These are phyloP conservation scores for Leptura quadrifasciata DNA, from an alignment of 2,888 invertebrate genomes.

Conservation along the genomic window DNA sequence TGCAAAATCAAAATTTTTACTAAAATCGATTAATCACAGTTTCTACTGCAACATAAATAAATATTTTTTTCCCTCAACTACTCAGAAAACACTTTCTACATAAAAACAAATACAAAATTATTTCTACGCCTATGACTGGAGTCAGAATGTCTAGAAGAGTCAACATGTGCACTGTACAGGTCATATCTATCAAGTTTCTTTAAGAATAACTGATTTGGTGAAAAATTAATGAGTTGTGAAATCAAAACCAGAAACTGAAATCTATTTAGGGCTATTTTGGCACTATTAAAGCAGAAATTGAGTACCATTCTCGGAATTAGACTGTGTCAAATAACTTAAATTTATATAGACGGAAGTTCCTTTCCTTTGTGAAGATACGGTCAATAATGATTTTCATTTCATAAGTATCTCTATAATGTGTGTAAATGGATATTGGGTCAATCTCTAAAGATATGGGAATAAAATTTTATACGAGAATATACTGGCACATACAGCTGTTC, in stretches of 20 bases:
- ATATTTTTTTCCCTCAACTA: too few species aligned
- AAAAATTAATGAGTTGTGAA: conserved; percentile 40
- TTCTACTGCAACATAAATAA: too few species aligned
- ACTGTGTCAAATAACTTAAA: conserved; percentile 6
- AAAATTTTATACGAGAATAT: too few species aligned
- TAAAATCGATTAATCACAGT: too few species aligned
- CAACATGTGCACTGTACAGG: conserved; percentile 36
- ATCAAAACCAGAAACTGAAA: conserved; percentile 40
- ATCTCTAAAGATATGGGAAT: too few species aligned
- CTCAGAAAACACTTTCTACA: too few species aligned
- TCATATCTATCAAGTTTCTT: conserved; percentile 29
- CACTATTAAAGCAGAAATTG: conserved; percentile 31
- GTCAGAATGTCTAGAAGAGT: conserved; percentile 30
- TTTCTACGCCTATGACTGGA: conserved; percentile 33
- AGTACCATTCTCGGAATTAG: conserved; percentile 25
- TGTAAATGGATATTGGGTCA: too few species aligned
- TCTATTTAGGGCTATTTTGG: conserved; percentile 39
- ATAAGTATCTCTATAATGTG: not conserved
- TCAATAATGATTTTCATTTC: conserved; percentile 3
- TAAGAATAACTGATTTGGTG: conserved; percentile 29
- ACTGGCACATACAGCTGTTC: too few species aligned
- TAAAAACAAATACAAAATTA: not conserved
- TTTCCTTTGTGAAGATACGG: not conserved
- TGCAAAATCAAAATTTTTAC: too few species aligned
- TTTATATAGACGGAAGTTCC: conserved; percentile 9